These are phyloP conservation scores for Morpho deidamia DNA, from an alignment of 2,888 invertebrate genomes.

Conservation along the genomic window DNA sequence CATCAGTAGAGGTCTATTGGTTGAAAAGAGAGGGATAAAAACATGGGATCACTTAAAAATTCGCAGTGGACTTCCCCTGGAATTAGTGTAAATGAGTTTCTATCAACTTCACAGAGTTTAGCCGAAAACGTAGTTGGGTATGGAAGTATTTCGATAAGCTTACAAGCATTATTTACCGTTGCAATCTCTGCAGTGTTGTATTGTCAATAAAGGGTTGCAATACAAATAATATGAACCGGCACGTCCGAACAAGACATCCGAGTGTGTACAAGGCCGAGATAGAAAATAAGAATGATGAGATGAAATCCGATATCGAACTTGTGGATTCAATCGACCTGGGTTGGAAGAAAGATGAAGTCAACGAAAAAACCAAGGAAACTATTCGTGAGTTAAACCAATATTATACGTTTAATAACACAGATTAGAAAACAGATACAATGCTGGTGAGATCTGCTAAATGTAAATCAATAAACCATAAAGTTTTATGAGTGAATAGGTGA, in stretches of 20 bases:
- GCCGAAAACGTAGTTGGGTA: slow-evolving; percentile 66
- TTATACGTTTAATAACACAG: too few relatives aligned
- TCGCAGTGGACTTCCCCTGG: too few relatives aligned
- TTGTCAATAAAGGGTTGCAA: slow-evolving; percentile 69
- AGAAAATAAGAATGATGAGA: slow-evolving; percentile 28
- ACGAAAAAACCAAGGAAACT: slow-evolving; percentile 32
- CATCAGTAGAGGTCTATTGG: too few relatives aligned
- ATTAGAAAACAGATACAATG: too few relatives aligned
- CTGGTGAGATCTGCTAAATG: too few relatives aligned
- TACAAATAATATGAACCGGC: slow-evolving; percentile 69
- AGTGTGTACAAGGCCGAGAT: slow-evolving; percentile 49
- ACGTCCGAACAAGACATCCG: slow-evolving; percentile 56
- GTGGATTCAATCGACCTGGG: slow-evolving; percentile 21
- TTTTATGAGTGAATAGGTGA: background rate
- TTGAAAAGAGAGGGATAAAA: too few relatives aligned
- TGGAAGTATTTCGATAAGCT: slow-evolving; percentile 69
- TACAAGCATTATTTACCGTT: slow-evolving; percentile 61
- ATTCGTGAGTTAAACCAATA: slow-evolving; percentile 17
- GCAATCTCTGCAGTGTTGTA: slow-evolving; percentile 59
- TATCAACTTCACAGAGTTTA: slow-evolving; percentile 37
- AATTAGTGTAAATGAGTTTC: background rate
- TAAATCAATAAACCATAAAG: too few relatives aligned
- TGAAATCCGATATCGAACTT: slow-evolving; percentile 6
- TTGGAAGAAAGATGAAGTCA: slow-evolving; percentile 44
- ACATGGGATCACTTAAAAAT: too few relatives aligned